Evolutionary conservation across 2,113 vertebrate genomes (phyloP).

Genomic region (Hippolais icterina): DNA sequence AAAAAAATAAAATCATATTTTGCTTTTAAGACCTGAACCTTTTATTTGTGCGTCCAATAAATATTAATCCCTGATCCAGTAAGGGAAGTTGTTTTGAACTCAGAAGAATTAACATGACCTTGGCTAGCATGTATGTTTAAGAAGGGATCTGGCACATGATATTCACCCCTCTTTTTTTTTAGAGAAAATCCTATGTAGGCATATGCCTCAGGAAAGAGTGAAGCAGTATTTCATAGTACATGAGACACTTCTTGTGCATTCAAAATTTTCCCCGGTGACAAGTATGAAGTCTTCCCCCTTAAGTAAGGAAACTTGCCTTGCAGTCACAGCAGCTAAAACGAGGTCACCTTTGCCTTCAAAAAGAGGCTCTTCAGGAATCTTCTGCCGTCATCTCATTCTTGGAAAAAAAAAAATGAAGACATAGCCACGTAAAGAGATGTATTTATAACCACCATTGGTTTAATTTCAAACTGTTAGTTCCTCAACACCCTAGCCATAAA

Average conservation of each 20-base stretch:
- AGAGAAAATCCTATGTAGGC: not conserved
- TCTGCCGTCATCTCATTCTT: not conserved
- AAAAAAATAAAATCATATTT: not conserved
- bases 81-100: not conserved
- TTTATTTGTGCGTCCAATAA: not conserved
- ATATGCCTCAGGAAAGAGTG: not conserved
- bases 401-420: not conserved
- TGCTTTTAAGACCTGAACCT: not conserved
- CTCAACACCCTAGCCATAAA: not conserved
- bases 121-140: not conserved
- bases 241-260: not conserved
- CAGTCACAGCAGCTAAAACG: not conserved
- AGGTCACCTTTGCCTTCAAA: slow-evolving; percentile 34
- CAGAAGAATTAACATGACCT: not conserved
- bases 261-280: not conserved
- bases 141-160: not conserved
- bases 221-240: not conserved
- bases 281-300: not conserved
- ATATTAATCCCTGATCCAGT: not conserved
- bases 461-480: not conserved
- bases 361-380: not conserved
- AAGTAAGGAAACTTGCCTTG: slow-evolving; percentile 9
- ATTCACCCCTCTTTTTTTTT: not conserved
- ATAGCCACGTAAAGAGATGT: not conserved
- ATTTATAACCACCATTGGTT: not conserved